Evolutionary conservation across 2,797 vertebrate species (phyloP).

Genomic region (Xenops minutus): DNA sequence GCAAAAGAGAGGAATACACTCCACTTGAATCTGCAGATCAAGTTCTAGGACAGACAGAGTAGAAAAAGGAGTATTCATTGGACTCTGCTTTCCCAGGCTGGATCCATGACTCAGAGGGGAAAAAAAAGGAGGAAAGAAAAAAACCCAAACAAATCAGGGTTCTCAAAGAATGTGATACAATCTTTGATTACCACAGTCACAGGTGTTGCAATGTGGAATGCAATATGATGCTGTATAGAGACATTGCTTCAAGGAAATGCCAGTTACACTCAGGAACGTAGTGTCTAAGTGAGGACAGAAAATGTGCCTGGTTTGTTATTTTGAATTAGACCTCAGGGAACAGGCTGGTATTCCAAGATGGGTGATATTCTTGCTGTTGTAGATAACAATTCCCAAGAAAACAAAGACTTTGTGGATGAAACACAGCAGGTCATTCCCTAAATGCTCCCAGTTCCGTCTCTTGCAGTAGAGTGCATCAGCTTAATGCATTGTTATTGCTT

Average conservation of each 20-base stretch:
- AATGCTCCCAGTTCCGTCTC: background rate
- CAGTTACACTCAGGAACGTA: background rate
- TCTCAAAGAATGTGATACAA: background rate
- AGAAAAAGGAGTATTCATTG: background rate
- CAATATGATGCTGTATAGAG: background rate
- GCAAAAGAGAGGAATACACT: background rate
- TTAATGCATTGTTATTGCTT: background rate
- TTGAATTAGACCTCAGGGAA: background rate
- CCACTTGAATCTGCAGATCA: background rate
- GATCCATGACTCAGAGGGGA: rapidly evolving
- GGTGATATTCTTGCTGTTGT: background rate
- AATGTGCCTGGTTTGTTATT: background rate
- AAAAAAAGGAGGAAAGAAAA: too few species aligned
- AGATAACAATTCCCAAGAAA: background rate
- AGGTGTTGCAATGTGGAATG: background rate
- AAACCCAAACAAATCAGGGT: rapidly evolving
- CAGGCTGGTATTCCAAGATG: background rate
- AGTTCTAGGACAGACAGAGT: background rate
- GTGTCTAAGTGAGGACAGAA: background rate
- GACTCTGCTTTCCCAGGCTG: background rate
- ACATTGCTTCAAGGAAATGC: background rate
- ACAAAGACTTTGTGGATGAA: background rate
- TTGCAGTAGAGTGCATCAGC: background rate
- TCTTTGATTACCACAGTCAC: background rate
- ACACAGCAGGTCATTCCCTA: background rate